These are phyloP conservation scores for Sinosuthora webbiana DNA, from an alignment of 2,113 vertebrate species.

Conservation along the genomic window DNA sequence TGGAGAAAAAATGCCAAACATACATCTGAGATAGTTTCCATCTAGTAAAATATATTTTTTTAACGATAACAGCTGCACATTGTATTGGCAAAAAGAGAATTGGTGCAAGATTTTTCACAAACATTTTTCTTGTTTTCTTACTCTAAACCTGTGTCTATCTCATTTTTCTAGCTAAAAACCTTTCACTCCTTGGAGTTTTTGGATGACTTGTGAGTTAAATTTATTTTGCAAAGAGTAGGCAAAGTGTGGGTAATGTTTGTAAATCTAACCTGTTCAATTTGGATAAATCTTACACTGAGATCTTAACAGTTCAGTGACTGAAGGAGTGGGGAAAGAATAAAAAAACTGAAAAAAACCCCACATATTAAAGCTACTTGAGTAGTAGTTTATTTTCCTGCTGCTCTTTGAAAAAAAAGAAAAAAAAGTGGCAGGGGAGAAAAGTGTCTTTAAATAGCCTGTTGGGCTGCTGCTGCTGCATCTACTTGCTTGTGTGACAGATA, in stretches of 20 bases:
- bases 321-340: not conserved
- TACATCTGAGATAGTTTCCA: not conserved
- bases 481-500: conserved; percentile 44
- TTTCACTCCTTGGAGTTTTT: not conserved
- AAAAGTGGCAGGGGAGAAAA: not conserved
- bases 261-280: not conserved
- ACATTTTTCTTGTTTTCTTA: not conserved
- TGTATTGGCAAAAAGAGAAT: not conserved
- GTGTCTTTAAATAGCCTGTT: conserved; percentile 43
- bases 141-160: not conserved
- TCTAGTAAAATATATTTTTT: not conserved
- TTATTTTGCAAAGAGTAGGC: not conserved
- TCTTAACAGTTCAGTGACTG: not conserved
- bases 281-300: not conserved
- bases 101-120: not conserved
- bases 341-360: not conserved
- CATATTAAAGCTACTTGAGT: not conserved
- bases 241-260: not conserved
- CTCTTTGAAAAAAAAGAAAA: not conserved
- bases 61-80: not conserved
- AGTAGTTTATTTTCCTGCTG: not conserved
- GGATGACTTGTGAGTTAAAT: not conserved
- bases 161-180: not conserved
- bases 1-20: not conserved
- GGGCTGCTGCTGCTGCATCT: conserved; percentile 25